Evolutionary conservation across 2,888 invertebrate genomes (phyloP), one percentile per base, ranked within the genome.

Genomic region (Polydesmus complanatus): DNA sequence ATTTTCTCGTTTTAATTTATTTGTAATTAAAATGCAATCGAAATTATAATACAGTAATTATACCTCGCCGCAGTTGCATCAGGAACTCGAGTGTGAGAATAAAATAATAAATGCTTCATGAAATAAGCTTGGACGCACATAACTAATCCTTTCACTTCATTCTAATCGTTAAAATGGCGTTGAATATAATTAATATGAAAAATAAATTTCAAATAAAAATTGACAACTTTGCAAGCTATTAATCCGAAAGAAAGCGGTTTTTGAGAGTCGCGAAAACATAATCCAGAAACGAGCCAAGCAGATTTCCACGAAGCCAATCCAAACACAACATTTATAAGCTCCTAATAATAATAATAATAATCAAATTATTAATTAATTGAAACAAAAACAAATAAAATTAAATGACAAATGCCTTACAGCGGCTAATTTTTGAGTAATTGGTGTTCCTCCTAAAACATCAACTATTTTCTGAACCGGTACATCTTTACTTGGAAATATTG

Each of bases 111-210:
- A 23, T 53, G 60, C 47, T 60, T 60, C 47, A 60, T 22, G 18
- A 60, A n/a, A 26, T 53, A 60, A 11, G 60, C 53, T 54, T 60
- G 60, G 21, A 60, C 27, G 22, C 54, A 60, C 60, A 60, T 60
- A 2, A 60, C 23, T 23, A 60, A 54, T n/a, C 60, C 60, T 60
- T 60, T 60, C 19, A 54, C 22, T 47, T 60, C 60, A n/a, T 37
- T 54, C 60, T 60, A 23, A n/a, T 53, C 23, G 2, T 37, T 37
- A 37, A 37, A 22, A 53, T 22, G 3, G 2, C n/a, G 18, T 52
- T 52, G n/a, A 52, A 52, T 11, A 53, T 53, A 3, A 18, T 23
- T 5, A 23, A 23, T n/a, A n/a, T n/a, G n/a, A n/a, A n/a, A n/a
- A n/a, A n/a, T n/a, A n/a, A n/a, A n/a, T n/a, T n/a, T n/a, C n/a